These are phyloP conservation scores for Drosophila aldrichi DNA, from an alignment of 2,888 invertebrate genomes.

Conservation along the genomic window DNA sequence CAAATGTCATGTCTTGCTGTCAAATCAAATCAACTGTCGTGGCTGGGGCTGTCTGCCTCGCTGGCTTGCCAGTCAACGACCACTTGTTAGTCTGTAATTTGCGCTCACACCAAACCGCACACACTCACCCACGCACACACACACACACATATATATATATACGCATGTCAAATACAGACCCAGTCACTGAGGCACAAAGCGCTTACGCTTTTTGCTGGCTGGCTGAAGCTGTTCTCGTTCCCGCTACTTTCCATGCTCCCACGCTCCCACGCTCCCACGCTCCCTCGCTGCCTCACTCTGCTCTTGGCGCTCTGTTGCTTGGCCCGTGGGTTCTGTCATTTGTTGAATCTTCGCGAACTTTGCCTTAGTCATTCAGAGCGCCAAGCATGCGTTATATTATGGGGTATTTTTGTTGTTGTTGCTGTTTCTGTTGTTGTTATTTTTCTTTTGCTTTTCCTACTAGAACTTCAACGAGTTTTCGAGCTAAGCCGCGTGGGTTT, in stretches of 20 bases:
- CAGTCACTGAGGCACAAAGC: conserved; percentile 67
- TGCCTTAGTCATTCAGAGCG: conserved; percentile 67
- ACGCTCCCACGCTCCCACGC: neutral
- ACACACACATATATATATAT: conserved; percentile 26
- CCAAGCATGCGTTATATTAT: conserved; percentile 49
- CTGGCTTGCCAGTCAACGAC: conserved; percentile 82
- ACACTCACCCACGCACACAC: conserved; percentile 18
- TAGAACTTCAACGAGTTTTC: conserved; percentile 62
- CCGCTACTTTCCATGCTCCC: neutral
- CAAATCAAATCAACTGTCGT: conserved; percentile 81
- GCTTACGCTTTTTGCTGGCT: conserved; percentile 71
- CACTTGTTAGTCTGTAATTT: conserved; percentile 82
- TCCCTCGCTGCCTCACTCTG: neutral
- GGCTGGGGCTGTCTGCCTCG: conserved; percentile 71
- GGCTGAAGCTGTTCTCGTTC: conserved; percentile 36
- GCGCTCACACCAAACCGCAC: conserved; percentile 49
- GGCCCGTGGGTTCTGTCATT: conserved; percentile 73
- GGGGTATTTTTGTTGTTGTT: neutral
- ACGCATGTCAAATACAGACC: conserved; percentile 62
- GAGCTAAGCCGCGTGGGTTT: conserved; percentile 51
- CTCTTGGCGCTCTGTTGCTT: conserved; percentile 56
- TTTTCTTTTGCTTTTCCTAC: conserved; percentile 9
- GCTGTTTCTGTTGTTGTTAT: neutral
- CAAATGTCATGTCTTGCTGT: conserved; percentile 80
- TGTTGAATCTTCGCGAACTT: conserved; percentile 74